Base-by-base conservation (phyloP, 2,888 invertebrate genomes). In the Drosophila formosana region DNA sequence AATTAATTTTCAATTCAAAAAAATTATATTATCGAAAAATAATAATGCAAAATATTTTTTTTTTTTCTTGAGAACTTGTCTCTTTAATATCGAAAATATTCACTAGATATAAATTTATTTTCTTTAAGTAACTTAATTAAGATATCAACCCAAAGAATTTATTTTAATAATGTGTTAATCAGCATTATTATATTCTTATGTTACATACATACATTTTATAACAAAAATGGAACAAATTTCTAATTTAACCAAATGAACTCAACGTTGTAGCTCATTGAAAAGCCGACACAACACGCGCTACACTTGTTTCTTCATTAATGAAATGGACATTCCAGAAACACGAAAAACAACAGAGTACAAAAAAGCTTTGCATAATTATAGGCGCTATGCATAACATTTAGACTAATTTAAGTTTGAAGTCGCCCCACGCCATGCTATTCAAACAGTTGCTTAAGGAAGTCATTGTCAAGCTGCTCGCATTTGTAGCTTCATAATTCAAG, bases 321-420 rank as follows among this genome's bases (percentile, higher is more conserved):
- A 82, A 85, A 81, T 80, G 78, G 55, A 52, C 49, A 60, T 49
- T 25, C 26, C 5, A 32, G 28, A 26, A 55, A 32, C 45, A 47
- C 23, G 47, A 64, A 39, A 41, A 25, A 18, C 49, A 50, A 41
- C 28, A 9, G 50, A 32, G 47, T 11, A 23, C 39, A 26, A 18
- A 46, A 58, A 67, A 75, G 65, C 70, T 73, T 81, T 85, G 88
- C 79, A 85, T 87, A 87, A 82, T 85, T 76, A 82, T 76, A 70
- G 77, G 71, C 57, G 9, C 43, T 13, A 49, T 55, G 72, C 80
- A 72, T 70, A 82, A 66, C 62, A 78, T 81, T 75, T 69, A 67
- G 77, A 82, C 74, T 85, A 70, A 85, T 87, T 87, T 82, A 66
- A 80, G 79, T 66, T 73, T 55, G 57, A 58, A 60, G 43, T 41